phyloP scores from a whole-genome alignment of 2,888 invertebrate genomes.

The Branchellion lobata region DNA sequence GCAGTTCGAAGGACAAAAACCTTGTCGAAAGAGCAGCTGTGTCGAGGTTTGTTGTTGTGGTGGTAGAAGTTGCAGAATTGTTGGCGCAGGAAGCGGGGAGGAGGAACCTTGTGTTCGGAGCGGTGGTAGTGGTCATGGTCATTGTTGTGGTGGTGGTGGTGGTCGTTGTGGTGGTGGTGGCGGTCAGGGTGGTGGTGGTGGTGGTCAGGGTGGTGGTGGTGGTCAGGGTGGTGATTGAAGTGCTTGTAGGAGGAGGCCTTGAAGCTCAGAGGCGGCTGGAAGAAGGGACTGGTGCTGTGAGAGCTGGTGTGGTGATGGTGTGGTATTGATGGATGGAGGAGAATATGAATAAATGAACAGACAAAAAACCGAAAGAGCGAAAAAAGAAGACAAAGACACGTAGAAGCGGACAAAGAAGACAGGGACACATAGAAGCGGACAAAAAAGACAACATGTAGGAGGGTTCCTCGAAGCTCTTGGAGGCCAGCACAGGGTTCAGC shows the following conservation, averaged over 20 bases:
- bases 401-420: too few species aligned
- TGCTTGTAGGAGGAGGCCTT: background rate
- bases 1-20: background rate
- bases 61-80: conserved; percentile 18
- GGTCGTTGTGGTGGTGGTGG: background rate
- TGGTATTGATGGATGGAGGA: background rate
- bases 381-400: too few species aligned
- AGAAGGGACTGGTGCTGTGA: background rate
- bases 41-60: background rate
- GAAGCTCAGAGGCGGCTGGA: background rate
- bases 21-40: background rate
- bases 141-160: background rate
- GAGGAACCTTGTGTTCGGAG: conserved; percentile 13
- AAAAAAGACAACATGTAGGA: background rate
- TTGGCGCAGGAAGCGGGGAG: conserved; percentile 25
- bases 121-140: background rate
- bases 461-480: background rate
- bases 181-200: background rate
- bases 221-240: background rate
- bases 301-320: background rate
- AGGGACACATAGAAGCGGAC: too few species aligned
- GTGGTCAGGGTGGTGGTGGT: background rate
- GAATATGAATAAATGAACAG: too few species aligned
- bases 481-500: background rate
- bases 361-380: too few species aligned